Evolutionary conservation across 1,140 invertebrate genomes (phyloP), one percentile per base, ranked within the genome.

Genomic region (Epicauta chinensis): DNA sequence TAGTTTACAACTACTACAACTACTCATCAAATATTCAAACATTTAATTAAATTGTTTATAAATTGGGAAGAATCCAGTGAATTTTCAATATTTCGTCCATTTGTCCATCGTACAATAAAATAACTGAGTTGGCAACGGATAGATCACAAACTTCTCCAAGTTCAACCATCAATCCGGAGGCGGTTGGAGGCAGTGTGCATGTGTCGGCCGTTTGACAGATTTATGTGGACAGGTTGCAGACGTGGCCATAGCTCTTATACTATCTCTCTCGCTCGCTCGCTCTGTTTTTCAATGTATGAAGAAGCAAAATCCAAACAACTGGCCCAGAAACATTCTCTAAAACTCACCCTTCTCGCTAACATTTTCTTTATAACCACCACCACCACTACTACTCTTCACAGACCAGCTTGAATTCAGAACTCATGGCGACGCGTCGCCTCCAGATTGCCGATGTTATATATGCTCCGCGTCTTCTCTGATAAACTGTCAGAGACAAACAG

Each of bases 171-270:
- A 23, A 23, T 23, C 23, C 23, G 23, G 23, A 23, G 23, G 23
- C 23, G 23, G 38, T 12, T 43, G 55, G 39, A 38, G 46, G 43
- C 16, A 36, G 23, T 36, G 46, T 49, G 37, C 51, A 53, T 56
- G 56, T 58, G 60, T 59, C 58, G 51, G 51, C 48, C 42, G 61
- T 57, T 23, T 68, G 67, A 69, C 66, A 67, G 67, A 69, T 69
- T 69, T 69, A 69, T 69, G 65, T 66, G 64, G 66, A 67, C 67
- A 67, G 61, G 61, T 66, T 61, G 62, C 63, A 66, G 66, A 69
- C 67, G 57, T 49, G 46, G 46, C 46, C 46, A 35, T 15, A 40
- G 31, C 36, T 23, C 23, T 23, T 23, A 23, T 23, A 1, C 23
- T 23, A 3, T 23, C 23, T 23, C 23, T 23, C 4, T 23, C 23